Evolutionary conservation across 2,797 vertebrate species (phyloP).

Genomic region (Pangasius mekongensis): DNA sequence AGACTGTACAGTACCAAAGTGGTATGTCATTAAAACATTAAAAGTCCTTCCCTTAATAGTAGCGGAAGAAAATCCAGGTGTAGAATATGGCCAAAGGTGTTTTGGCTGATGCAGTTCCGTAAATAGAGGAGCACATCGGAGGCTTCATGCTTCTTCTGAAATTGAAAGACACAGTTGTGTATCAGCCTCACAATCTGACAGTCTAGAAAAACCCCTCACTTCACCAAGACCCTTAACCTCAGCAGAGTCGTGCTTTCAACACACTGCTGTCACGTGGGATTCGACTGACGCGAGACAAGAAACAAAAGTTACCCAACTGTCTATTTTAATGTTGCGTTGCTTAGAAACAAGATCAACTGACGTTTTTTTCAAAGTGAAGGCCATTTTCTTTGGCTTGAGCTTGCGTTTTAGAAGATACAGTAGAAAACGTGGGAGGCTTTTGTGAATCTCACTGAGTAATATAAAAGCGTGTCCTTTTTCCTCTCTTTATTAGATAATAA

Average conservation of each 20-base stretch:
- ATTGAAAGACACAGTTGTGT: constrained; percentile 43
- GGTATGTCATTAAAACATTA: background rate
- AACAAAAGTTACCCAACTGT: constrained; percentile 11
- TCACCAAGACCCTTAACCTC: background rate
- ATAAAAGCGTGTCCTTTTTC: too few relatives aligned
- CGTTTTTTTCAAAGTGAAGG: background rate
- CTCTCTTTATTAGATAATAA: background rate
- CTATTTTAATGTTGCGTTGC: constrained; percentile 18
- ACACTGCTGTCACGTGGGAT: background rate
- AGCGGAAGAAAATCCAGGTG: background rate
- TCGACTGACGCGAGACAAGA: background rate
- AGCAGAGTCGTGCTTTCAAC: background rate
- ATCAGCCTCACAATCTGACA: background rate
- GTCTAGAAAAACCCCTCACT: background rate
- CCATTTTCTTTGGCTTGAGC: background rate
- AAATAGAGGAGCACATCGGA: background rate
- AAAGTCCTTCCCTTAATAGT: background rate
- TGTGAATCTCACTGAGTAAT: too few relatives aligned
- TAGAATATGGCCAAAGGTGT: background rate
- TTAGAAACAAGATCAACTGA: constrained; percentile 11
- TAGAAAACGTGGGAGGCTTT: background rate
- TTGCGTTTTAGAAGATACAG: background rate
- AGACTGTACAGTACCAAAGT: background rate
- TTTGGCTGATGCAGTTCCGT: background rate
- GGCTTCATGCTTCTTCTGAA: constrained; percentile 67